Base-by-base conservation (phyloP, 2,888 invertebrate genomes). In the Chesias legatella region DNA sequence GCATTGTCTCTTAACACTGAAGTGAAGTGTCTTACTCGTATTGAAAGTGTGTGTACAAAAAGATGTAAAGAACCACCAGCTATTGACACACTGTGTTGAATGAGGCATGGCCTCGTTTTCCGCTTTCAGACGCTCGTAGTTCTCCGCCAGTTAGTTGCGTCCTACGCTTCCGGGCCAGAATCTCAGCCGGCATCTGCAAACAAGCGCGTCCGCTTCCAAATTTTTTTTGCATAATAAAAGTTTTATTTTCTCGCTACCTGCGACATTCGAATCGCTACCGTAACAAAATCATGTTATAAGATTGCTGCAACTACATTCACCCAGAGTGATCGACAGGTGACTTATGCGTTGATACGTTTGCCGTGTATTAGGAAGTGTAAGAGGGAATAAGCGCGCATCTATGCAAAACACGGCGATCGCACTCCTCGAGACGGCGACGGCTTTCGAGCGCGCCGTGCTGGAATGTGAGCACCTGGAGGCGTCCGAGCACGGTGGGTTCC, bases 321-420 rank as follows among this genome's bases (percentile, higher is more conserved):
- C 40, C 55, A 59, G 58, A 60, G 51, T 30, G 43, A 59, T 48
- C 54, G 47, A 50, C 51, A 57, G 24, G 42, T 36, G 51, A 61
- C 53, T 65, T 67, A 67, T 58, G 57, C 58, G 47, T 54, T 58
- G 58, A 60, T 56, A 56, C 60, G 51, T 63, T 69, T 67, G 59
- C 58, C 60, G 63, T 51, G 62, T 63, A 56, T 46, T 70, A 42
- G 39, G 53, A 47, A 67, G 63, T 57, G 55, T 41, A 53, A 45
- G 56, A 51, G 68, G 60, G 58, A 58, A 56, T 70, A 71, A 73
- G 54, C 60, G 63, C 60, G 76, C 74, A 79, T 79, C 82, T 84
- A 86, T 86, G 86, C 86, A 86, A 86, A 84, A 85, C 64, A 77
- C 86, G 81, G 85, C 86, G 59, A 85, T 88, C 53, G 75, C 85